Conservation (phyloP, 2,888 invertebrate genomes). For the Podabrus alpinus region DNA sequence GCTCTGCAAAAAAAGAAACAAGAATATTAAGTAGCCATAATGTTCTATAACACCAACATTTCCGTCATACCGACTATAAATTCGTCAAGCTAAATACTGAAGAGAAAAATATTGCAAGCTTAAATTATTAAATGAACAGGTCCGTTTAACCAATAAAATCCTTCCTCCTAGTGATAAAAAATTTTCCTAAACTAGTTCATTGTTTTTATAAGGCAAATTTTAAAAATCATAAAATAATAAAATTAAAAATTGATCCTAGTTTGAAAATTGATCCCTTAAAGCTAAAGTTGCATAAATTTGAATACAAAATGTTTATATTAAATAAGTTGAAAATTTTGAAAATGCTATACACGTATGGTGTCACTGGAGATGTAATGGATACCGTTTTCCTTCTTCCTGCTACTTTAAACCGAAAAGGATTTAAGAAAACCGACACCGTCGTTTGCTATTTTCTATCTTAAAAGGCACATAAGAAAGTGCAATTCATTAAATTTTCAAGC, state of each 20-base stretch:
- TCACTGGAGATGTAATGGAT: not conserved
- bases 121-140: not conserved
- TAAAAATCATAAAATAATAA: not conserved
- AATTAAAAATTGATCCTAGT: not conserved
- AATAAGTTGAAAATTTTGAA: not conserved
- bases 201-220: not conserved
- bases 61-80: not conserved
- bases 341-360: constrained; percentile 6
- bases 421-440: constrained; percentile 6
- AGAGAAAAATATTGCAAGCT: not conserved
- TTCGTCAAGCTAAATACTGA: not conserved
- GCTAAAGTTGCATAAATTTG: not conserved
- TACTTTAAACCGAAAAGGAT: constrained; percentile 1
- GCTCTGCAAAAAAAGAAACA: constrained; percentile 12
- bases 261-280: not conserved
- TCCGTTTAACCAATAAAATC: not conserved
- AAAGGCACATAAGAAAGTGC: constrained; percentile 11
- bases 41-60: not conserved
- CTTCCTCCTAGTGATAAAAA: not conserved
- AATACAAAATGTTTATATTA: not conserved
- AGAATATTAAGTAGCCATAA: no score
- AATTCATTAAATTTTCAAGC: constrained; percentile 23
- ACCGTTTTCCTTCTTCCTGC: constrained; percentile 3
- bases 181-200: not conserved
- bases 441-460: constrained; percentile 12